These are phyloP conservation scores for Apamea crenata DNA, from an alignment of 2,888 invertebrate species.

Conservation along the genomic window DNA sequence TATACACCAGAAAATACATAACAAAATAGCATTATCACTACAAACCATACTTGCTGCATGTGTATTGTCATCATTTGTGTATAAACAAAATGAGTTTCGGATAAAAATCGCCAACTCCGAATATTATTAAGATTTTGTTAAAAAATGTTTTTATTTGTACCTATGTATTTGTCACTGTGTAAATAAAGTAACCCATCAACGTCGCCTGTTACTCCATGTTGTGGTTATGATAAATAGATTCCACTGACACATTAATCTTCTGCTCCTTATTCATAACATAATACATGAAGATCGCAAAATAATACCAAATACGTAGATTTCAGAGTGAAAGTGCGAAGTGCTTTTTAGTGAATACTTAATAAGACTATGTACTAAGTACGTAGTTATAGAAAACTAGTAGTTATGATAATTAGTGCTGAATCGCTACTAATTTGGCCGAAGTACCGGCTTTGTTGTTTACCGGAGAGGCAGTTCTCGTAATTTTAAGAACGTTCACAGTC, in stretches of 20 bases:
- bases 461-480: no score
- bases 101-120: neutral
- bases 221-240: slow-evolving; percentile 33
- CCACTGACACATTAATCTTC: slow-evolving; percentile 31
- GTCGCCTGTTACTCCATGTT: slow-evolving; percentile 8
- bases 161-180: neutral
- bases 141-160: neutral
- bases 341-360: neutral
- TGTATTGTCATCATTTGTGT: neutral
- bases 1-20: no score
- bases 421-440: neutral
- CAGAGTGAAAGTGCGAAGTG: neutral
- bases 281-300: slow-evolving; percentile 4
- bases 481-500: no score
- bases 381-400: neutral
- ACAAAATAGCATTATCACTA: no score
- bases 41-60: no score
- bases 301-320: neutral
- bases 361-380: neutral
- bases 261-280: slow-evolving; percentile 11
- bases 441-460: neutral
- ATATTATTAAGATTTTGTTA: neutral
- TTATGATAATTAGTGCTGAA: neutral
- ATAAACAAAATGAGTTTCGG: no score
- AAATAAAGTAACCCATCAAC: slow-evolving; percentile 17